Evolutionary conservation across 1,140 invertebrate species (phyloP).

Genomic region (Zaprionus camerounensis): DNA sequence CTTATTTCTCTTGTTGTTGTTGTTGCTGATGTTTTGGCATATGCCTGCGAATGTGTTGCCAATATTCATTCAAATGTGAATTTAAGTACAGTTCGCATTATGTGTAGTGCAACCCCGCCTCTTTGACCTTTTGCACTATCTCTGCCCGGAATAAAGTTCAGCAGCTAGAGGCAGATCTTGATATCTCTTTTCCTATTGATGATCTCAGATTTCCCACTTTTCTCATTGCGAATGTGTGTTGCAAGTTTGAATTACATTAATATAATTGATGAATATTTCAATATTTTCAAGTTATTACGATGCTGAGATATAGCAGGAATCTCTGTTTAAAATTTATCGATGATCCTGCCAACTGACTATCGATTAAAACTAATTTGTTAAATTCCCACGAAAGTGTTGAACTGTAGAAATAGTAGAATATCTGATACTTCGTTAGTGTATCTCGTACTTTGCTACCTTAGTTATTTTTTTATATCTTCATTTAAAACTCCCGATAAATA

Average conservation of each 20-base stretch:
- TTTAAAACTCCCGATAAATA: not conserved
- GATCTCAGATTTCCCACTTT: not conserved
- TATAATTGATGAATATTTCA: too few species aligned
- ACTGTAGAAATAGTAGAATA: not conserved
- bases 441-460: not conserved
- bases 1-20: not conserved
- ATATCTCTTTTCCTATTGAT: not conserved
- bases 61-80: constrained; percentile 18
- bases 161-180: not conserved
- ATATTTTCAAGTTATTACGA: too few species aligned
- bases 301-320: not conserved
- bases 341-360: not conserved
- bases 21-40: not conserved
- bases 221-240: too few species aligned
- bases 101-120: not conserved
- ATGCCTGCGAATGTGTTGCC: constrained; percentile 14
- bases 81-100: constrained; percentile 11
- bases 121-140: not conserved
- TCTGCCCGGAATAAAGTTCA: not conserved
- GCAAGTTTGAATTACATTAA: too few species aligned
- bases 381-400: too few species aligned
- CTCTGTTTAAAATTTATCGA: not conserved
- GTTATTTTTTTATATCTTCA: not conserved
- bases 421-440: not conserved
- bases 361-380: not conserved